Evolutionary conservation across 2,113 vertebrate species (phyloP), one percentile per base, ranked within the genome.

Genomic region (Crotalus viridis): DNA sequence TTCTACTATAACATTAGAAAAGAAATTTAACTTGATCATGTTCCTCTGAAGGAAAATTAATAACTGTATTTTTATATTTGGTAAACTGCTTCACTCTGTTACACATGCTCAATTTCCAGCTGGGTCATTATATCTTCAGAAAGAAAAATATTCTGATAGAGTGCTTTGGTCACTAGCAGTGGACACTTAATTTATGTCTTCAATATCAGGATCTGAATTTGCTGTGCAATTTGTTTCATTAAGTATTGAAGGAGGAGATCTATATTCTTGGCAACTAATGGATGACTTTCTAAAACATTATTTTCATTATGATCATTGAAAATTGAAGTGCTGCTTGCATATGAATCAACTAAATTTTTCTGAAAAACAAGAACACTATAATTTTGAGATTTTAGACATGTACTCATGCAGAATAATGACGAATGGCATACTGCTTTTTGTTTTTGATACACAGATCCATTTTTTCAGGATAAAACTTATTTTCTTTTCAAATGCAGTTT

Each of bases 91-190:
- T 91, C 22, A 81, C 74, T 39, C 43, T 54, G 43, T 92, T 81
- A 95, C 21, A 85, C 0, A 48, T 85, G 56, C 87, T 87, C 0
- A 55, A 52, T 89, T 91, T 95, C 92, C 64, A 90, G 92, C 57
- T 85, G 57, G 61, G 17, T 86, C 10, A 12, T 26, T 90, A 94
- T 93, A 87, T 95, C 95, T 93, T 95, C 88, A 0, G 94, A 91
- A 92, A 95, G 90, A 95, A 89, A 93, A 94, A 55, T 91, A 95
- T 0, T 96, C 95, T 6, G 95, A 96, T 21, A 93, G 9, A 4
- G 33, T 87, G 57, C 85, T 95, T 64, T 56, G 55, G 24, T 69
- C 90, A 51, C 90, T 87, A 48, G 91, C 92, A n/a, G 22, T 15
- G 0, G 94, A 95, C 2, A 81, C 26, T 24, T 93, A 56, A 94